phyloP scores from a whole-genome alignment of 2,113 vertebrate genomes.

The Hippopotamus amphibius region DNA sequence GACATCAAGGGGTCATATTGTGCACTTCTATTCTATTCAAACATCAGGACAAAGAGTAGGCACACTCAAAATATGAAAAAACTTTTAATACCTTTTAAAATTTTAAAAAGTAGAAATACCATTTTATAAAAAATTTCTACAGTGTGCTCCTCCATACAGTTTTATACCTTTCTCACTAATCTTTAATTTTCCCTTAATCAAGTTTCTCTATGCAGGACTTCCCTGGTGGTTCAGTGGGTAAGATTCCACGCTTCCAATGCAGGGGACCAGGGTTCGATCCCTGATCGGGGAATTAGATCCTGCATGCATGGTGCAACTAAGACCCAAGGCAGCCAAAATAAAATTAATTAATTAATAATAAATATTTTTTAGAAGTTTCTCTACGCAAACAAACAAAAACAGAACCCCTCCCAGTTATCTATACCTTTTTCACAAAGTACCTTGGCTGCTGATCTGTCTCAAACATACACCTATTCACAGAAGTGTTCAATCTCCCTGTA shows the following conservation, averaged over 20 bases:
- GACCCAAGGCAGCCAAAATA: too few relatives aligned
- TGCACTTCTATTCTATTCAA: conserved; percentile 7
- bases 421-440: conserved; percentile 20
- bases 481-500: background rate
- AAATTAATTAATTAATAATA: too few relatives aligned
- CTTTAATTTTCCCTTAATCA: conserved; percentile 33
- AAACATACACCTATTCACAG: conserved; percentile 37
- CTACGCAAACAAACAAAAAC: background rate
- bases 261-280: too few relatives aligned
- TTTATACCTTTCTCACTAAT: conserved; percentile 34
- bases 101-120: conserved; percentile 13
- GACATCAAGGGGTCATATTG: background rate
- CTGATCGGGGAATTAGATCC: too few relatives aligned
- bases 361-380: background rate
- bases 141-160: background rate
- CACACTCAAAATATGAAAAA: background rate
- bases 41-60: background rate
- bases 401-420: background rate
- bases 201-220: background rate
- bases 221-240: too few relatives aligned
- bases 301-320: too few relatives aligned
- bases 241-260: too few relatives aligned
- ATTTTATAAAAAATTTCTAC: conserved; percentile 1
- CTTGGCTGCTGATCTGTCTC: background rate
- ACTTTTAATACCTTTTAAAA: background rate